Evolutionary conservation across 2,888 invertebrate genomes (phyloP), one percentile per base, ranked within the genome.

Genomic region (Cosmia trapezina): DNA sequence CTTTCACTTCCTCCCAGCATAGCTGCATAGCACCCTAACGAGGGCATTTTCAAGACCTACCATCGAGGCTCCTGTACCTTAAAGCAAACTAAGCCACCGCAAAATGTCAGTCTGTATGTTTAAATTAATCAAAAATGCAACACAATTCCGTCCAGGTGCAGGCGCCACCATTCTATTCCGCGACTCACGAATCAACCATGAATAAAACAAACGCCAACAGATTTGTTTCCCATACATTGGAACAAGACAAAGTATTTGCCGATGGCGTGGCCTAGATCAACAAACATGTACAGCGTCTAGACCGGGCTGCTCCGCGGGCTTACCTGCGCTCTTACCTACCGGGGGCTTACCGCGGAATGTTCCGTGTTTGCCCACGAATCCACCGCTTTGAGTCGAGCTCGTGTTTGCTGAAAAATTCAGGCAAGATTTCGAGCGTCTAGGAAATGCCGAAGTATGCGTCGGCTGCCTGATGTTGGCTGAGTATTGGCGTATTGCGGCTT

Each of bases 391-490:
- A 85, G 78, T 80, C 70, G 65, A 61, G 74, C 77, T 63, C 75
- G 65, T 88, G 89, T 89, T 89, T 89, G 76, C 84, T 80, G 85
- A 86, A 89, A 90, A 89, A 90, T 89, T 88, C 88, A 84, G 78
- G 68, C 73, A 76, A 81, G 81, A 78, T 78, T 80, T 79, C 59
- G 66, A 79, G 75, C 78, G 75, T 81, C 76, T 81, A 69, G 83
- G 73, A 85, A 81, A 85, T 83, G 57, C 68, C 71, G 70, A 78
- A 68, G 76, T 76, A 78, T 66, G 73, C 68, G 75, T 71, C 51
- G 70, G 72, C 54, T 80, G 70, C 37, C 64, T 60, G 72, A 77
- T 72, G 70, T 65, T 80, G 73, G 60, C 73, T 73, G 66, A 49
- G 68, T 80, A 75, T 70, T 49, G 67, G 64, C 49, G 63, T 59